Evolutionary conservation across 1,140 invertebrate species (phyloP).

Genomic region (Cydia amplana): DNA sequence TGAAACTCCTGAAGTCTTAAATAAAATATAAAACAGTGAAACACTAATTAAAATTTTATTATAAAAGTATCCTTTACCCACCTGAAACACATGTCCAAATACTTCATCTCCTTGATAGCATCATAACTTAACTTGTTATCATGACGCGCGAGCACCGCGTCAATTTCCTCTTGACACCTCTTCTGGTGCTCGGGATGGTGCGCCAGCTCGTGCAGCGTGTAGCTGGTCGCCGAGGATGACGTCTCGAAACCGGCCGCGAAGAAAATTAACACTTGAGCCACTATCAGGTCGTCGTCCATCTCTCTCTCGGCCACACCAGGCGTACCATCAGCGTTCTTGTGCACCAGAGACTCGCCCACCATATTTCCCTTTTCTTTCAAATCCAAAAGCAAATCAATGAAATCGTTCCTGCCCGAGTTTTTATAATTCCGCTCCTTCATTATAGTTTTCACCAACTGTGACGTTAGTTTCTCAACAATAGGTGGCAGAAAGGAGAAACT

Average conservation of each 20-base stretch:
- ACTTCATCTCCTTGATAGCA: slow-evolving; percentile 18
- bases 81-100: slow-evolving; percentile 17
- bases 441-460: slow-evolving; percentile 1
- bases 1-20: too few relatives aligned
- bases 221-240: background rate
- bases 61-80: background rate
- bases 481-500: background rate
- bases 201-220: slow-evolving; percentile 1
- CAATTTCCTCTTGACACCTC: slow-evolving; percentile 8
- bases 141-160: background rate
- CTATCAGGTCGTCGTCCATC: background rate
- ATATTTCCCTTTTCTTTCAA: slow-evolving; percentile 6
- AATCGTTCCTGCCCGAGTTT: background rate
- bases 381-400: background rate
- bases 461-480: background rate
- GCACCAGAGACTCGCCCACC: background rate
- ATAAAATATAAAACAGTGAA: too few relatives aligned
- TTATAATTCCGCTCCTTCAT: slow-evolving; percentile 3
- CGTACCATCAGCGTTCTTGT: background rate
- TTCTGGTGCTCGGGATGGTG: background rate
- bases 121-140: slow-evolving; percentile 8
- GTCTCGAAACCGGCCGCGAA: background rate
- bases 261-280: background rate
- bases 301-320: background rate
- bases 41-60: too few relatives aligned